Evolutionary conservation across 2,797 vertebrate genomes (phyloP).

Genomic region (Amazonetta brasiliensis): DNA sequence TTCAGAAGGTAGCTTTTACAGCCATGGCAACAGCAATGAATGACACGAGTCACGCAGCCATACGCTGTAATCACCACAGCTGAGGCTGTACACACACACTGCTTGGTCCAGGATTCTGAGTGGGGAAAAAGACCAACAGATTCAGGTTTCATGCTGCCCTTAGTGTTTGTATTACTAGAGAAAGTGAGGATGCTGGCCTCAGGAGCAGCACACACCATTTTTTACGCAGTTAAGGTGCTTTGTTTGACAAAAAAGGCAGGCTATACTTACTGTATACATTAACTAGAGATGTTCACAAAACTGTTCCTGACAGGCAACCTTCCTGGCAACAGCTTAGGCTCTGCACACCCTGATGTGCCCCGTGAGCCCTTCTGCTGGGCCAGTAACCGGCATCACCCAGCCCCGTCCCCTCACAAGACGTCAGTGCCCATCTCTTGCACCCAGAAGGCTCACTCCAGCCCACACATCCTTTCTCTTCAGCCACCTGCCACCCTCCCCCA

Average conservation of each 20-base stretch:
- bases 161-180: rapidly evolving
- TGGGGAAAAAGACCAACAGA: neutral
- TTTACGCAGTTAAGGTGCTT: neutral
- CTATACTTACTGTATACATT: neutral
- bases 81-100: neutral
- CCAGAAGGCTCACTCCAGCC: neutral
- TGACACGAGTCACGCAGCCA: neutral
- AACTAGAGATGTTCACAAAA: neutral
- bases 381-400: neutral
- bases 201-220: rapidly evolving
- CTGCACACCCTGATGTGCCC: neutral
- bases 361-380: no score
- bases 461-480: neutral
- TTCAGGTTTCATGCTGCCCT: neutral
- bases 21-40: slow-evolving; percentile 15
- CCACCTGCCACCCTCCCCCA: neutral
- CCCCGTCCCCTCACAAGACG: no score
- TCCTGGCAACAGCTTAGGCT: neutral
- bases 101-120: neutral
- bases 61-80: neutral
- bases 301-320: neutral
- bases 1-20: slow-evolving; percentile 3
- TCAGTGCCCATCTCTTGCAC: neutral
- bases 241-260: neutral
- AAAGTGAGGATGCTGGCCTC: neutral